Base-by-base conservation (phyloP, 2,888 invertebrate genomes). In the Drosophila setosimentum region DNA sequence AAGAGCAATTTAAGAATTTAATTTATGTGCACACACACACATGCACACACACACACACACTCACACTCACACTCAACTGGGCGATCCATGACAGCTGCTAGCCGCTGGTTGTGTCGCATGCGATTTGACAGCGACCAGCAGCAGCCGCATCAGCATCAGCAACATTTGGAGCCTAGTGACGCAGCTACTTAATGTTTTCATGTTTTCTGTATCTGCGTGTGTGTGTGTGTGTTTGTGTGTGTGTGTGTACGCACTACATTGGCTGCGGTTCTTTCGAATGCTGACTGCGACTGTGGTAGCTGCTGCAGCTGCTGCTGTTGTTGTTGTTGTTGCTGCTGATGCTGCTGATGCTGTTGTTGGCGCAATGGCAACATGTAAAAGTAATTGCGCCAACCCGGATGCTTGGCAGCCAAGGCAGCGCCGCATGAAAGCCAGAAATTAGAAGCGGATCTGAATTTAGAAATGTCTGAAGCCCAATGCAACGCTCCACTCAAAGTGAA, bases 1-100 rank as follows among this genome's bases (percentile, higher is more conserved):
- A 86, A 89, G 87, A 86, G 85, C 86, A 86, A 89, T 86, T 86
- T 89, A 86, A 84, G 86, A 89, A 86, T 89, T 89, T 87, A 89
- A 86, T 86, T 86, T 86, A 86, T 84, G 78, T 82, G 69, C 67
- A 58, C 42, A 68, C 35, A 71, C 68, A 53, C 42, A 66, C 58
- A 64, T 60, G 54, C 45, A 68, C 53, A 45, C 45, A 68, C 40
- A 67, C 32, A 67, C 30, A 67, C 45, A 49, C 76, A 67, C 50
- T 71, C n/a, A n/a, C 45, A 45, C 7, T 13, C 3, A 53, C 37
- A 60, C 37, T 29, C 32, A 18, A 42, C 60, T 27, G 63, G 61
- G 60, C 71, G 64, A 57, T 61, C 35, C 61, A 77, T 67, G 67
- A 49, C 77, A 67, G 73, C 68, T 64, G 70, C 35, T 70, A 55